Conservation (phyloP, 2,888 invertebrate genomes). For the Drosophila villosipedis region DNA sequence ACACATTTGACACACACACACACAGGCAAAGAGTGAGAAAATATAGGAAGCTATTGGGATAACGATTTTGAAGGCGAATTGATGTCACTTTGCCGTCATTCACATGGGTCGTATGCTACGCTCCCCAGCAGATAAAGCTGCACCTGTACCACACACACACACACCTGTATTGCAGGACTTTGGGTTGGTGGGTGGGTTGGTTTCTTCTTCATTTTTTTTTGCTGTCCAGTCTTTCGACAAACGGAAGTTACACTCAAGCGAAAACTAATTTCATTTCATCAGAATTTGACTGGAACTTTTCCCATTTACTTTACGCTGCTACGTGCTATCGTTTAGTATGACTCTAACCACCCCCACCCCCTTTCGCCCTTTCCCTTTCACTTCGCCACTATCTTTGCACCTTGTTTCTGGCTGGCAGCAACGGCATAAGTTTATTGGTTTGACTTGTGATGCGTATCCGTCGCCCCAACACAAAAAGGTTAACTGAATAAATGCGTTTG, state of each 20-base stretch:
- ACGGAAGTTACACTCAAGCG: slow-evolving; percentile 71
- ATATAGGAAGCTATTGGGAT: slow-evolving; percentile 29
- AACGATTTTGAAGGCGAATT: slow-evolving; percentile 63
- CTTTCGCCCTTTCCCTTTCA: too few relatives aligned
- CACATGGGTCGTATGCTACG: slow-evolving; percentile 47
- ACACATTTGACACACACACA: slow-evolving; percentile 4
- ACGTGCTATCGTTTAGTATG: slow-evolving; percentile 66
- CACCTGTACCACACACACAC: slow-evolving; percentile 6
- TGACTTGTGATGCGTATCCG: slow-evolving; percentile 58
- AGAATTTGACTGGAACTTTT: slow-evolving; percentile 74
- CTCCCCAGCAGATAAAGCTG: slow-evolving; percentile 53
- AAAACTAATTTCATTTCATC: slow-evolving; percentile 75
- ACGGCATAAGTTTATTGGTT: slow-evolving; percentile 63
- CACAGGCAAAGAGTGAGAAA: not conserved
- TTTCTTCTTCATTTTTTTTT: slow-evolving; percentile 29
- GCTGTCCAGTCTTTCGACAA: slow-evolving; percentile 60
- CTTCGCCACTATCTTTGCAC: not conserved
- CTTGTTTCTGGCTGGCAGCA: not conserved
- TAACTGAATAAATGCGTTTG: slow-evolving; percentile 64
- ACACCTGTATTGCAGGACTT: too few relatives aligned
- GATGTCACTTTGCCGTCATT: slow-evolving; percentile 69
- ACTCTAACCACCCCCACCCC: not conserved
- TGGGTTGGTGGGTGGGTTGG: too few relatives aligned
- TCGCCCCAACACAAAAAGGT: slow-evolving; percentile 40
- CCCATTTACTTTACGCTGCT: slow-evolving; percentile 66